Evolutionary conservation across 1,140 invertebrate species (phyloP).

Genomic region (Ceratina japonica): DNA sequence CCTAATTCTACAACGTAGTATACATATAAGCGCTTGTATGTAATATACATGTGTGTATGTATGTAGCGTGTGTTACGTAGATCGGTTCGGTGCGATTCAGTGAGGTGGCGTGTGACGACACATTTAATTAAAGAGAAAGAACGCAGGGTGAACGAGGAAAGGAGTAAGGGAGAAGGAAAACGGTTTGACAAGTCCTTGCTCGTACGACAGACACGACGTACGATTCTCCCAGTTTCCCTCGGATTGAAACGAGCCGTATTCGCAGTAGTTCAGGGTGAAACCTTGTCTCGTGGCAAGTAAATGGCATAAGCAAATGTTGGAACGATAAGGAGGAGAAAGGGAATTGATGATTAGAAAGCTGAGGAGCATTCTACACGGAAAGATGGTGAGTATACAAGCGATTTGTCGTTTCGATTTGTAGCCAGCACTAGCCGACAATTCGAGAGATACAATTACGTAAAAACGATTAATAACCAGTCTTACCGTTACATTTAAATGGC

Average conservation of each 20-base stretch:
- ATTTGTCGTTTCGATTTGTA: not conserved
- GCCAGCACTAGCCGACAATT: not conserved
- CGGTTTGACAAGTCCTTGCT: constrained; percentile 37
- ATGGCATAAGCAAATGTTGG: constrained; percentile 2
- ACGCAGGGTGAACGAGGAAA: not conserved
- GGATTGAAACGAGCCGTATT: not conserved
- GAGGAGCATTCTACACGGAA: not conserved
- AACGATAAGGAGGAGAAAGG: not conserved
- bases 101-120: constrained; percentile 29
- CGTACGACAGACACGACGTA: not conserved
- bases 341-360: constrained; percentile 23
- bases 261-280: not conserved
- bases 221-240: constrained; percentile 13
- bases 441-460: not conserved
- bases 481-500: no score
- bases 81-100: not conserved
- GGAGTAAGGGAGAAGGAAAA: constrained; percentile 20
- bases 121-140: constrained; percentile 42
- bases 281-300: not conserved
- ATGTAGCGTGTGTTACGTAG: no score
- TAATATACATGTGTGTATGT: no score
- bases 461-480: not conserved
- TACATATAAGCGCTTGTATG: no score
- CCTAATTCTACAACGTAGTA: no score
- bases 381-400: constrained; percentile 28